Evolutionary conservation across 2,797 vertebrate species (phyloP).

Genomic region (Schizopygopsis pylzovi): DNA sequence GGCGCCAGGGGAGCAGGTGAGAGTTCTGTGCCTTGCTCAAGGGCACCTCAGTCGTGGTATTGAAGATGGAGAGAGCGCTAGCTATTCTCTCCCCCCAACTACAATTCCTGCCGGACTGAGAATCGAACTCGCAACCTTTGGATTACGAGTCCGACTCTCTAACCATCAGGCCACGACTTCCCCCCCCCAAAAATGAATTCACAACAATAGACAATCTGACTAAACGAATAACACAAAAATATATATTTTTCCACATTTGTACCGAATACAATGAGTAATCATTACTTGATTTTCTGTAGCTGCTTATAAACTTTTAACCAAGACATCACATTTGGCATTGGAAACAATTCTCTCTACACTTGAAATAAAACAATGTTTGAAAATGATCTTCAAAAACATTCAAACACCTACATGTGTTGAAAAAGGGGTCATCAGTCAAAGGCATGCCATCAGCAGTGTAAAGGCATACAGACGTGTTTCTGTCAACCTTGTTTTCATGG

Average conservation of each 20-base stretch:
- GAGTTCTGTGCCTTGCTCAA: no score
- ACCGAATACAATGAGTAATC: not conserved
- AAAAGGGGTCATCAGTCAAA: conserved; percentile 73
- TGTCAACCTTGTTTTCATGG: conserved; percentile 57
- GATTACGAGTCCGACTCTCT: no score
- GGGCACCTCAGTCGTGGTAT: no score
- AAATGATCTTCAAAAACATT: not conserved
- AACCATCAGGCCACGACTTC: no score
- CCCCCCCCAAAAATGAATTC: not conserved
- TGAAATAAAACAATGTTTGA: not conserved
- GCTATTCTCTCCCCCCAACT: no score
- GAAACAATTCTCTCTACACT: not conserved
- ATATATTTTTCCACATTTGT: not conserved
- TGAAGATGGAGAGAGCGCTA: no score
- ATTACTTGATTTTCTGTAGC: not conserved
- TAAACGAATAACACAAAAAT: not conserved
- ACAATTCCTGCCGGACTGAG: no score
- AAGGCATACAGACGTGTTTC: conserved; percentile 66
- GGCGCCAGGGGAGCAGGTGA: no score
- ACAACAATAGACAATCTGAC: not conserved
- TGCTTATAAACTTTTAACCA: not conserved
- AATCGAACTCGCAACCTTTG: no score
- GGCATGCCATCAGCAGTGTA: conserved; percentile 71
- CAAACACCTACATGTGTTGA: conserved; percentile 60
- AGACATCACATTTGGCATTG: not conserved